Evolutionary conservation across 2,888 invertebrate species (phyloP), one percentile per base, ranked within the genome.

Genomic region (Sarcophaga variegata): DNA sequence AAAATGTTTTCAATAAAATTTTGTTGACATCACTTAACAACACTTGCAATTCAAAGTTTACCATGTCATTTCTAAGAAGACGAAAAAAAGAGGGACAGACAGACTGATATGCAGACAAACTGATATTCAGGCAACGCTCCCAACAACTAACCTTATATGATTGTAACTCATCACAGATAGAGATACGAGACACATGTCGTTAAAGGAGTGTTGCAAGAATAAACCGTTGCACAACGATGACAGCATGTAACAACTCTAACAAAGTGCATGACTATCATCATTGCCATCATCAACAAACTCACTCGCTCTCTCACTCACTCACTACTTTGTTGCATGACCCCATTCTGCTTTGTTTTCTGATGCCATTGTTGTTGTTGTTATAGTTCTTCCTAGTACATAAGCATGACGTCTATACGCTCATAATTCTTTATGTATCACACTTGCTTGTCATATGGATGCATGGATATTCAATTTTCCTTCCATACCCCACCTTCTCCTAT

Each of bases 261-360:
- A 69, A n/a, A 37, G 54, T 60, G 62, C 25, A 75, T 75, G 54
- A 75, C 74, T 72, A 70, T 76, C 17, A 25, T 77, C 69, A 59
- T 72, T 49, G 4, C 10, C 47, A 79, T 67, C 20, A 49, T 71
- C 37, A 37, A 8, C 37, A 37, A 37, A 37, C 27, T 27, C 27
- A 5, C 27, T 27, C 27, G 1, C 25, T 25, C 25, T 3, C 27
- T 4, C 4, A 37, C 37, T 37, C 37, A 54, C 54, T 14, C 69
- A 69, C 49, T 82, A 84, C 75, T 70, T 72, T 82, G 79, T 80
- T 82, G 60, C 77, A 87, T 87, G 87, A 87, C 87, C 85, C 71
- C 80, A 82, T 87, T 87, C 71, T 71, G 70, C 66, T 87, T 66
- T 71, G 66, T 22, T 10, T 10, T 67, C 54, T 22, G 59, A 37